Evolutionary conservation across 1,140 invertebrate genomes (phyloP).

Genomic region (Aphis gossypii): DNA sequence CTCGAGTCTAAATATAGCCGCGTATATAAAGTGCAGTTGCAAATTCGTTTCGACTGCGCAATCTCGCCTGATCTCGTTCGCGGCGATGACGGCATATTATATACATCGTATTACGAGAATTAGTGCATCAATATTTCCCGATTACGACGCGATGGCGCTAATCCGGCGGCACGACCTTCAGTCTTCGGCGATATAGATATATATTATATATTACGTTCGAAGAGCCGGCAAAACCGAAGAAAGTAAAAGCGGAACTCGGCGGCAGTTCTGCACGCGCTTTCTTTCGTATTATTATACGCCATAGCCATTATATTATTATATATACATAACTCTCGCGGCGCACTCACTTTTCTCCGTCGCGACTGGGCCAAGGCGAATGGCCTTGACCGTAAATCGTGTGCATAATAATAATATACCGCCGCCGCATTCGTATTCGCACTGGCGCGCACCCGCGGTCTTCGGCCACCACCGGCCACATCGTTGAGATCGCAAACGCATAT

Average conservation of each 20-base stretch:
- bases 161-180: constrained; percentile 33
- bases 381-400: constrained; percentile 52
- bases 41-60: background rate
- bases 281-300: constrained; percentile 9
- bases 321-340: background rate
- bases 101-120: background rate
- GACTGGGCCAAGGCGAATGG: constrained; percentile 53
- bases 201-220: background rate
- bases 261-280: constrained; percentile 29
- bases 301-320: constrained; percentile 18
- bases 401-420: constrained; percentile 17
- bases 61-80: background rate
- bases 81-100: background rate
- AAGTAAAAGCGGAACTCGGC: constrained; percentile 56
- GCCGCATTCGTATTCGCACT: background rate
- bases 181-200: background rate
- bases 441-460: background rate
- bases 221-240: constrained; percentile 36
- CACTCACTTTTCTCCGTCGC: constrained; percentile 36
- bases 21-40: background rate
- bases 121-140: background rate
- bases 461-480: background rate
- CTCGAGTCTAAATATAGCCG: background rate
- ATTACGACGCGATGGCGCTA: background rate
- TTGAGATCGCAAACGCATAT: background rate